These are phyloP conservation scores for Pao palembangensis DNA, from an alignment of 2,113 vertebrate genomes.

Conservation along the genomic window DNA sequence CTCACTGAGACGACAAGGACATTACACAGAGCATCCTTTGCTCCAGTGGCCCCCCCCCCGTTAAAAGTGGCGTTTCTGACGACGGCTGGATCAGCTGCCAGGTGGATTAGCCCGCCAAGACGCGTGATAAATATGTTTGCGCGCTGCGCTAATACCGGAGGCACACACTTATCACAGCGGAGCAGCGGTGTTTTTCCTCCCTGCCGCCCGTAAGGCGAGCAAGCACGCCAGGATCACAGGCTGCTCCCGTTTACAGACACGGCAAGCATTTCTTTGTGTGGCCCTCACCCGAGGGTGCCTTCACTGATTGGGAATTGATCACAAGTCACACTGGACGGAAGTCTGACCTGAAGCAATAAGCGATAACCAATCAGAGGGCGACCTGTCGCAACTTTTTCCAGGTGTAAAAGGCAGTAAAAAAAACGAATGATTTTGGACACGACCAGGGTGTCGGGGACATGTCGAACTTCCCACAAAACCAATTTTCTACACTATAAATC, in stretches of 20 bases:
- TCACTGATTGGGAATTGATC: no score
- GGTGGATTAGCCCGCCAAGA: background rate
- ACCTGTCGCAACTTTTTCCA: background rate
- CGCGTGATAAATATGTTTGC: background rate
- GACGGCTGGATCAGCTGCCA: background rate
- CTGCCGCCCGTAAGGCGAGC: background rate
- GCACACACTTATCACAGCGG: background rate
- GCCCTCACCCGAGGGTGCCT: background rate
- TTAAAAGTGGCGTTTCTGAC: background rate
- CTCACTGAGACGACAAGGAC: no score
- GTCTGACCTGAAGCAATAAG: slow-evolving; percentile 10
- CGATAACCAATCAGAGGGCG: background rate
- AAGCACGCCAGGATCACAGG: background rate
- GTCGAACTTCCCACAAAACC: background rate
- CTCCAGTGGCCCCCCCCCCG: no score
- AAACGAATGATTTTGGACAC: background rate
- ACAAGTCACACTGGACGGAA: background rate
- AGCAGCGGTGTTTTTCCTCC: background rate
- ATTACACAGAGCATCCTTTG: background rate
- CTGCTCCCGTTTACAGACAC: no score
- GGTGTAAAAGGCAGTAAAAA: background rate
- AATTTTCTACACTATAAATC: background rate
- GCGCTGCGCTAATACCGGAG: background rate
- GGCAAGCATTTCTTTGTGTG: no score
- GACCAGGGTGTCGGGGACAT: background rate